Conservation (phyloP, 2,888 invertebrate species). For the Drosophila gaucha region DNA sequence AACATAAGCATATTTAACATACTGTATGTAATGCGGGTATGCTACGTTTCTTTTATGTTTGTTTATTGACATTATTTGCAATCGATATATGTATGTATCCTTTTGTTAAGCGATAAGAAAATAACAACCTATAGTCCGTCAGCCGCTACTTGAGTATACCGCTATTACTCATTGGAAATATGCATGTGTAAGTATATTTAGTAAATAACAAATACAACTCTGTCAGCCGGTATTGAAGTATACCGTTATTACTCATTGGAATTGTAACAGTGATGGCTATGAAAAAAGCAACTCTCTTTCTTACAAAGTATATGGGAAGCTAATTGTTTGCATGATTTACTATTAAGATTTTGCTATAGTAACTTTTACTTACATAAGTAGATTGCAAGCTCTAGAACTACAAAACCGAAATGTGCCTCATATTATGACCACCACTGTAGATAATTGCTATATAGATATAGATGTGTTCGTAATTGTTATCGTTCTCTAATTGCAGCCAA, state of each 20-base stretch:
- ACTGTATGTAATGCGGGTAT: too few relatives aligned
- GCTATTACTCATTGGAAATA: background rate
- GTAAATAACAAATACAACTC: background rate
- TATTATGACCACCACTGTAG: too few relatives aligned
- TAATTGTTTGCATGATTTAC: too few relatives aligned
- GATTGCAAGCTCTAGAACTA: too few relatives aligned
- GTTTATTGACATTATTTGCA: background rate
- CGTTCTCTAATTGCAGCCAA: slow-evolving; percentile 47
- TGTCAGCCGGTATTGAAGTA: too few relatives aligned
- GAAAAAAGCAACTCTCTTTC: too few relatives aligned
- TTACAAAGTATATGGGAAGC: background rate
- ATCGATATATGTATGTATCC: background rate
- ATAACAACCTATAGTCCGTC: background rate
- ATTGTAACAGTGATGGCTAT: background rate
- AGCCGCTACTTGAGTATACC: background rate
- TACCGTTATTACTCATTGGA: slow-evolving; percentile 1
- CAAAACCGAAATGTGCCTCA: background rate
- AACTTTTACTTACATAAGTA: too few relatives aligned
- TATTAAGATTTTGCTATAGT: background rate
- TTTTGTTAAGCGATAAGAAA: background rate
- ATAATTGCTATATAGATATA: background rate
- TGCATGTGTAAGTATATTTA: too few relatives aligned
- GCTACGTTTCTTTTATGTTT: background rate
- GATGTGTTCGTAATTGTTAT: background rate
- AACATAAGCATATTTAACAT: background rate